Percentiles rank a stretch among this genome's conserved stretches.
These are phyloP conservation scores for Enteromius treurensis DNA, from an alignment of 2,797 vertebrate species.

Conservation along the genomic window DNA sequence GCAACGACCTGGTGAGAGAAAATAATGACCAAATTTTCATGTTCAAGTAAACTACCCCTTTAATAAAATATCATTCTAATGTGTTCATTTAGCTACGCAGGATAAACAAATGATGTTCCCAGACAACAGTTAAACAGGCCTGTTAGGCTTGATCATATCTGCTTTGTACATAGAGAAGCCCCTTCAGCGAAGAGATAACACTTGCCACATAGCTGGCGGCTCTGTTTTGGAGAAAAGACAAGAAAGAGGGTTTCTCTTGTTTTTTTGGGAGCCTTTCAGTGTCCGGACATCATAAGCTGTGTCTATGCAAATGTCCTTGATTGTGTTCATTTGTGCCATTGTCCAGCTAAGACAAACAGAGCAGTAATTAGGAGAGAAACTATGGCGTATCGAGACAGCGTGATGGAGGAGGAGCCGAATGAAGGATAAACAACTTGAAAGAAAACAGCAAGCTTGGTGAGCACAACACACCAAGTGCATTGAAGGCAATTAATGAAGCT, in stretches of 20 bases:
- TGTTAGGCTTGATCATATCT: slow-evolving; percentile 44
- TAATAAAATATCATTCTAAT: slow-evolving; percentile 23
- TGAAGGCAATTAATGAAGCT: slow-evolving; percentile 61
- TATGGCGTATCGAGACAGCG: slow-evolving; percentile 23
- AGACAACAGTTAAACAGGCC: slow-evolving; percentile 40
- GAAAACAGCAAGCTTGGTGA: slow-evolving; percentile 56
- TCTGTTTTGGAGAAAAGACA: slow-evolving; percentile 2
- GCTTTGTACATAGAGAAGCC: slow-evolving; percentile 47
- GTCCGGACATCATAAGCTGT: slow-evolving; percentile 67
- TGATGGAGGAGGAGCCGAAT: slow-evolving; percentile 28
- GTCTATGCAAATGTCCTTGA: slow-evolving; percentile 56
- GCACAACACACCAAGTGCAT: slow-evolving; percentile 46
- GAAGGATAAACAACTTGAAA: slow-evolving; percentile 59
- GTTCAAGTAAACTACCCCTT: not conserved
- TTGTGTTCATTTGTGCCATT: slow-evolving; percentile 41
- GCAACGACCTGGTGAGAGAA: not conserved
- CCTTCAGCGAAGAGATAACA: slow-evolving; percentile 48
- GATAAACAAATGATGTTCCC: slow-evolving; percentile 47
- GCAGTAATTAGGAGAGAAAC: slow-evolving; percentile 53
- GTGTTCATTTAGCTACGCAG: slow-evolving; percentile 17
- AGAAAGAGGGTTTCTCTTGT: slow-evolving; percentile 35
- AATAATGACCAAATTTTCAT: slow-evolving; percentile 12
- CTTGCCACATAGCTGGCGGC: slow-evolving; percentile 49
- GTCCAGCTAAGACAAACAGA: slow-evolving; percentile 40
- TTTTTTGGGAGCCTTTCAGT: slow-evolving; percentile 35